Evolutionary conservation across 2,113 vertebrate genomes (phyloP).

Genomic region (Nycticryphes semicollaris): DNA sequence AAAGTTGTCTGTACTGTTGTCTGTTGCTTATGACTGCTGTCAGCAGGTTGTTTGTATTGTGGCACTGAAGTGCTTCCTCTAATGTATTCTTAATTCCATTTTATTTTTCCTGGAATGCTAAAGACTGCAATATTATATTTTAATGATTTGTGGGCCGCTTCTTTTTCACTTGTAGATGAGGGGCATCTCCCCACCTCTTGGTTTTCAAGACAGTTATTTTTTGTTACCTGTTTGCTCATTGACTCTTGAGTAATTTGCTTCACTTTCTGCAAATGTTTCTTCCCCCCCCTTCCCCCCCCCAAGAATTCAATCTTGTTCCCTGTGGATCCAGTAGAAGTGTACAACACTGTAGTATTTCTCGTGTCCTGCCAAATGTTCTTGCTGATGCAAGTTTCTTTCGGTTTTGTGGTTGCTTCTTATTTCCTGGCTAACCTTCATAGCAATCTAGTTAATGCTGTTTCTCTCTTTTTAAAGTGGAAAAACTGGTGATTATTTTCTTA

Average conservation of each 20-base stretch:
- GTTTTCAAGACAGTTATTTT: neutral
- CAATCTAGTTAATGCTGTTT: neutral
- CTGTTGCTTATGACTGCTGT: neutral
- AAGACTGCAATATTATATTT: neutral
- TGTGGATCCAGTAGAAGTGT: neutral
- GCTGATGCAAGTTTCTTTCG: neutral
- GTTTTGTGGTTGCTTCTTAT: neutral
- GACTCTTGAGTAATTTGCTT: neutral
- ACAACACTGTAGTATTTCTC: neutral
- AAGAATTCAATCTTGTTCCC: neutral
- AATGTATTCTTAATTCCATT: neutral
- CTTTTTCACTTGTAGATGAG: neutral
- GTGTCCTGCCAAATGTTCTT: neutral
- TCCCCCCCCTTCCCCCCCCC: too few species aligned
- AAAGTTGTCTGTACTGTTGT: neutral
- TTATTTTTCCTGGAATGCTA: neutral
- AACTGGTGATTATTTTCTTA: neutral
- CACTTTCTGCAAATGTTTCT: neutral
- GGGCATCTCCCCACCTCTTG: neutral
- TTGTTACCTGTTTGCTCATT: neutral
- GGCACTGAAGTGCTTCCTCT: neutral
- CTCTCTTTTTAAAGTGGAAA: neutral
- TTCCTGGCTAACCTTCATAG: neutral
- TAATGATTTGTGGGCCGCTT: neutral
- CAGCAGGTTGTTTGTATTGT: neutral